Evolutionary conservation across 2,888 invertebrate species (phyloP).

Genomic region (Noctua fimbriata): DNA sequence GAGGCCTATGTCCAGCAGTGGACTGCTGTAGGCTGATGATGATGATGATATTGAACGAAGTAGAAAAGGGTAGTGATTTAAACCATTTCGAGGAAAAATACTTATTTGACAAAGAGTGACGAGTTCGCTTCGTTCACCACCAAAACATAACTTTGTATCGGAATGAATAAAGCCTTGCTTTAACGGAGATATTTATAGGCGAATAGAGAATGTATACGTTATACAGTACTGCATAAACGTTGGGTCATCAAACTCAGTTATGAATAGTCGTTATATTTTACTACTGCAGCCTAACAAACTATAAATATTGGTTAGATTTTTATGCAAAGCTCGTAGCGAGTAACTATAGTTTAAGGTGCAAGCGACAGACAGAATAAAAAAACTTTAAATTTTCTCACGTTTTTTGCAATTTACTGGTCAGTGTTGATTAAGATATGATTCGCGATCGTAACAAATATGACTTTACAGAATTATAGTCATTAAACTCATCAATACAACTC

Average conservation of each 20-base stretch:
- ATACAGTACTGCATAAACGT: background rate
- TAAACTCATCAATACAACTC: too few relatives aligned
- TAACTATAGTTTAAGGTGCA: background rate
- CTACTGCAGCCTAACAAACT: background rate
- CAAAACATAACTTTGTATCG: background rate
- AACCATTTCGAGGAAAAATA: background rate
- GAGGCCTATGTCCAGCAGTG: too few relatives aligned
- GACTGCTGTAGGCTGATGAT: too few relatives aligned
- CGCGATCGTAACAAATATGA: too few relatives aligned
- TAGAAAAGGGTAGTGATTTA: background rate
- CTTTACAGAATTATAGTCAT: too few relatives aligned
- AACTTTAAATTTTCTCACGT: too few relatives aligned
- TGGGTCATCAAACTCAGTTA: constrained; percentile 5
- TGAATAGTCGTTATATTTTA: constrained; percentile 25
- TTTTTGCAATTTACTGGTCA: too few relatives aligned
- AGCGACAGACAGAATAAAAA: accelerated
- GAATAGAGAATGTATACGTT: background rate
- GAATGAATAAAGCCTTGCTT: background rate
- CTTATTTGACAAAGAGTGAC: background rate
- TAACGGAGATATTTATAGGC: background rate
- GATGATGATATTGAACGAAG: too few relatives aligned
- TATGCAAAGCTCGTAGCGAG: background rate
- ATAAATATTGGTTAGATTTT: constrained; percentile 30
- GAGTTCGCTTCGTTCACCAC: background rate
- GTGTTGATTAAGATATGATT: too few relatives aligned